phyloP scores from a whole-genome alignment of 1,140 invertebrate genomes.

The Phthorimaea operculella region DNA sequence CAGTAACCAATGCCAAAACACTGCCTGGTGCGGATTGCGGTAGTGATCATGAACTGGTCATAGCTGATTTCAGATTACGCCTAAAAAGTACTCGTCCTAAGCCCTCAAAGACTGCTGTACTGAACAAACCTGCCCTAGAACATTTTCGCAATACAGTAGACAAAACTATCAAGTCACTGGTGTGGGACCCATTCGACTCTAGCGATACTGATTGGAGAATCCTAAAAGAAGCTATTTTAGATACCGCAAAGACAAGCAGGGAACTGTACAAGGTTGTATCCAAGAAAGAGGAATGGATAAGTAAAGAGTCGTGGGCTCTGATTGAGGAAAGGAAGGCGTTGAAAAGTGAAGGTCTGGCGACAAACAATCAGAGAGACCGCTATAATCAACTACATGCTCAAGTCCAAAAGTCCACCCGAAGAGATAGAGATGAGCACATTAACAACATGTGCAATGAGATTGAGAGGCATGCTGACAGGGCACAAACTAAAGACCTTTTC shows the following conservation, averaged over 20 bases:
- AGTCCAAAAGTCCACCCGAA: neutral
- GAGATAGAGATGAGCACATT: constrained; percentile 8
- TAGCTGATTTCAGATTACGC: neutral
- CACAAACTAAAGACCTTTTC: constrained; percentile 8
- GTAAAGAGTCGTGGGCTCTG: neutral
- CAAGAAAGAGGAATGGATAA: neutral
- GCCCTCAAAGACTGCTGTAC: neutral
- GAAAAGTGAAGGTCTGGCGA: neutral
- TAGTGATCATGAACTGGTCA: neutral
- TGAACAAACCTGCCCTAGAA: neutral
- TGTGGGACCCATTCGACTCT: neutral
- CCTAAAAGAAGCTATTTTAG: neutral
- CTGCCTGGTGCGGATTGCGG: constrained; percentile 13
- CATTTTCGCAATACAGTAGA: neutral
- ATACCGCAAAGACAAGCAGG: neutral
- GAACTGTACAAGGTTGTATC: neutral
- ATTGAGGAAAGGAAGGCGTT: neutral
- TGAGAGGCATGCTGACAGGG: constrained; percentile 9
- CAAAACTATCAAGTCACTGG: neutral
- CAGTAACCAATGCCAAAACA: neutral
- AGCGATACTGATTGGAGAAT: neutral
- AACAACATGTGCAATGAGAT: constrained; percentile 12
- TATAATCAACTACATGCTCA: neutral
- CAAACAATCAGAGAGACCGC: neutral
- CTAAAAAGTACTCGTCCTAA: neutral